These are phyloP conservation scores for Myiozetetes cayanensis DNA, from an alignment of 2,113 vertebrate genomes.

Conservation along the genomic window DNA sequence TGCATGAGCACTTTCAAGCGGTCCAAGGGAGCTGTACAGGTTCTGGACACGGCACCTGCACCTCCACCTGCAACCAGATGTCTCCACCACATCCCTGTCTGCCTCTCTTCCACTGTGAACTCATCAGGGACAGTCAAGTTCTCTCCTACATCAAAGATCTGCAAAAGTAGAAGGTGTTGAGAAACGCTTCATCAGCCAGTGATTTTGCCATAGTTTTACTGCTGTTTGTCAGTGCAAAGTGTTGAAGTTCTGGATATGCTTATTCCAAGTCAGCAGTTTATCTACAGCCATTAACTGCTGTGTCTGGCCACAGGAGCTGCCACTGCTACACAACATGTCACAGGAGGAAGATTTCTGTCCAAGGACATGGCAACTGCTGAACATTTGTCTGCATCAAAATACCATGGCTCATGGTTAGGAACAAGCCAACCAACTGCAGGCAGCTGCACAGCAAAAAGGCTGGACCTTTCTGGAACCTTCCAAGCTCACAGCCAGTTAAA, in stretches of 20 bases:
- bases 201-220: background rate
- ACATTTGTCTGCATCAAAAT: background rate
- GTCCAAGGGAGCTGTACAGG: slow-evolving; percentile 93
- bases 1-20: slow-evolving; percentile 97
- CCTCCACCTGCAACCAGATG: slow-evolving; percentile 94
- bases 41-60: slow-evolving; percentile 91
- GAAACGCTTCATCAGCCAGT: background rate
- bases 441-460: background rate
- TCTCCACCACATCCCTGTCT: slow-evolving; percentile 95
- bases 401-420: background rate
- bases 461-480: background rate
- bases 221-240: background rate
- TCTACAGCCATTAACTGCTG: background rate
- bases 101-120: slow-evolving; percentile 93
- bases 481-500: background rate
- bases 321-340: background rate
- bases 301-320: background rate
- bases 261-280: background rate
- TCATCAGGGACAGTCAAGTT: slow-evolving; percentile 93
- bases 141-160: slow-evolving; percentile 98
- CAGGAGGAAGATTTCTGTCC: background rate
- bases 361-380: background rate
- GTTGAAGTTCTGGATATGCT: background rate
- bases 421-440: background rate
- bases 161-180: background rate